Evolutionary conservation across 2,113 vertebrate genomes (phyloP).

Genomic region (Macaca nemestrina): DNA sequence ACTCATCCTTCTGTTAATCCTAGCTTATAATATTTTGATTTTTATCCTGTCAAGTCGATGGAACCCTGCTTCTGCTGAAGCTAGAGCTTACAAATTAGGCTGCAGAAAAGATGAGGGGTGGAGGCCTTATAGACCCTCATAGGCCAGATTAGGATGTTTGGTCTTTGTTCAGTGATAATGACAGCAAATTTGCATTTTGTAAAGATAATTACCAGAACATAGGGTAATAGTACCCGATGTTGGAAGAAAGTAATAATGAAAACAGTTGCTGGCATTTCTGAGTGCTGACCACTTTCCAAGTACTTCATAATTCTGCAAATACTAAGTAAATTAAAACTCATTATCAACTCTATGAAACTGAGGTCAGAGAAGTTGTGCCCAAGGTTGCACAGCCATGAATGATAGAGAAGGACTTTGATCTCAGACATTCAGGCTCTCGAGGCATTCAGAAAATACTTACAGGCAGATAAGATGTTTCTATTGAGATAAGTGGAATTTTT

Average conservation of each 20-base stretch:
- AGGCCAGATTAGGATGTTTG: not conserved
- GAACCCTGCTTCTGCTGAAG: not conserved
- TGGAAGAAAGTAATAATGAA: not conserved
- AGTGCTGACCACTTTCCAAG: not conserved
- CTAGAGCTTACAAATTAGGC: not conserved
- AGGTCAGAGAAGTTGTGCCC: not conserved
- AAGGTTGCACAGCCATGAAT: not conserved
- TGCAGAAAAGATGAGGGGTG: not conserved
- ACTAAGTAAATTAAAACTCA: not conserved
- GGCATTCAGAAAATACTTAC: not conserved
- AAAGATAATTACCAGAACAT: not conserved
- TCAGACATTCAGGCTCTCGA: not conserved
- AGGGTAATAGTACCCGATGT: not conserved
- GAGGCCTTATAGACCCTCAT: not conserved
- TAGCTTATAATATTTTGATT: not conserved
- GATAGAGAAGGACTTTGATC: not conserved
- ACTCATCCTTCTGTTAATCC: not conserved
- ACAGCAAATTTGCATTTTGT: not conserved
- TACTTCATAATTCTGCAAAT: not conserved
- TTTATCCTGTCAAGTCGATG: not conserved
- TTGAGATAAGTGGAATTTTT: not conserved
- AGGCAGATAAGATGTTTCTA: not conserved
- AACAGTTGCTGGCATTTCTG: not conserved
- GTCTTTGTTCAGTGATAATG: not conserved
- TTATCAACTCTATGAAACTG: not conserved